A percentile compares a stretch with the other conserved stretches of the same genome.
Conservation (phyloP, 37 sponge, comb jelly and placozoan species). For the Spongilla lacustris region DNA sequence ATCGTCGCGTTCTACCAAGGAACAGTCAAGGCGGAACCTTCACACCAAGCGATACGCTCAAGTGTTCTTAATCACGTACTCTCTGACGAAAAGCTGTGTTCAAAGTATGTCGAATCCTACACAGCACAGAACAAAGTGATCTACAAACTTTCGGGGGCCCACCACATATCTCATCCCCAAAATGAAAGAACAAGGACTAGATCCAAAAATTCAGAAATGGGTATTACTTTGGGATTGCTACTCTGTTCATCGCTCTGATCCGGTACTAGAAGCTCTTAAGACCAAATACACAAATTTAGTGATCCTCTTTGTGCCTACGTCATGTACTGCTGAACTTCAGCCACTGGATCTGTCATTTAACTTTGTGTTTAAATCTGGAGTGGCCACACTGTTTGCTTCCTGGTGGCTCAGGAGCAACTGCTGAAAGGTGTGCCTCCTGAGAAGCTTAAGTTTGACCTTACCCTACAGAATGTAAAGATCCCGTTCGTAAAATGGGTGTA, state of each 20-base stretch:
- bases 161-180: neutral
- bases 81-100: too few species aligned
- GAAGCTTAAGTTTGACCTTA: neutral
- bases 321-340: too few species aligned
- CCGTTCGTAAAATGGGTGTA: neutral
- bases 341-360: neutral
- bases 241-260: neutral
- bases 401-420: neutral
- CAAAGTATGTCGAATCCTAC: too few species aligned
- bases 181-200: neutral
- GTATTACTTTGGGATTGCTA: conserved; percentile 1
- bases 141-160: too few species aligned
- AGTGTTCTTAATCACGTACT: too few species aligned
- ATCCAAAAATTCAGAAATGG: neutral
- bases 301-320: neutral
- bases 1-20: too few species aligned
- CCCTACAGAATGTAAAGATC: neutral
- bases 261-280: conserved; percentile 1
- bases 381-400: neutral
- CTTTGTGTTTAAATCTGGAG: neutral
- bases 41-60: too few species aligned
- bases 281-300: neutral
- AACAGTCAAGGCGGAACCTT: too few species aligned
- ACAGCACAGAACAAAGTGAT: too few species aligned
- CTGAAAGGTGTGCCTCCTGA: neutral